Evolutionary conservation across 1,140 invertebrate genomes (phyloP), one percentile per base, ranked within the genome.

Genomic region (Drosophila lini): DNA sequence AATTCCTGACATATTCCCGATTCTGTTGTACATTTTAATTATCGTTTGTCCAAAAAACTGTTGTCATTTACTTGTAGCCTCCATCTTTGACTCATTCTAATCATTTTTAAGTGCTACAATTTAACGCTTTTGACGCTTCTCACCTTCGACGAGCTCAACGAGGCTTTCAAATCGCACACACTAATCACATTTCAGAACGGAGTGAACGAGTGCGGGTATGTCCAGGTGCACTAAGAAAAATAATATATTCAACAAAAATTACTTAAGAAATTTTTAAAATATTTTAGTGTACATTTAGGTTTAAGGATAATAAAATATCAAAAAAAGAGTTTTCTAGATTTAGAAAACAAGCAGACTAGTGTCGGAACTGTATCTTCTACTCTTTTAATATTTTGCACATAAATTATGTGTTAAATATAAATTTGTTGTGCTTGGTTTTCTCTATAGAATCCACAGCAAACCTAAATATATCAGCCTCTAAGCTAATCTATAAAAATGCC

Each of bases 61-160:
- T 52, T 57, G 41, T 41, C 28, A 47, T 38, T 56, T 57, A 15
- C 7, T 57, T 70, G n/a, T 36, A 32, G 19, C 11, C 28, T 38
- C 15, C 15, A 32, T 36, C 40, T 60, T 59, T 42, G 47, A 71
- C 15, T 62, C 63, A 74, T 47, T 79, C 48, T 50, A 74, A 74
- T 61, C 50, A 69, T 28, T 62, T 44, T 44, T 67, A 70, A 79
- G 62, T 82, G 61, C 47, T 71, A 79, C 75, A 82, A 83, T 83
- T 83, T 83, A 82, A 82, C 80, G 80, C 80, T 62, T 82, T 41
- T 70, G 80, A 70, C 42, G 75, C 56, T 57, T 82, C 75, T 82
- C 70, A 82, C 80, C 80, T 83, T 83, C 80, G 47, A 40, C 13
- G 41, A 59, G 56, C 57, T 78, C 50, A 80, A 76, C 78, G 63